Evolutionary conservation across 2,797 vertebrate genomes (phyloP).

Genomic region (Anguilla megastoma): DNA sequence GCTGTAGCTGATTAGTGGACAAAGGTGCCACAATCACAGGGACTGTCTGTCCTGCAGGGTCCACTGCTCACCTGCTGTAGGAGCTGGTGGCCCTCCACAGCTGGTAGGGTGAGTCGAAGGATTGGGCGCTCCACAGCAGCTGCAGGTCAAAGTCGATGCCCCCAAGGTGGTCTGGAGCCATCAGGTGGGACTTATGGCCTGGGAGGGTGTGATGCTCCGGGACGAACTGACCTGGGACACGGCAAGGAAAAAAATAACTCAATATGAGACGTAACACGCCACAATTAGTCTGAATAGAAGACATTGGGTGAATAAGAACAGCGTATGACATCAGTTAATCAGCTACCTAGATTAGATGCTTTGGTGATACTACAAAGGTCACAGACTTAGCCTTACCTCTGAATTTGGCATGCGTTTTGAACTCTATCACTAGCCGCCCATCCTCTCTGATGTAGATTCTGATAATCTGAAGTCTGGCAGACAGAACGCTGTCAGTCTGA

Average conservation of each 20-base stretch:
- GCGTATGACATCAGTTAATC: background rate
- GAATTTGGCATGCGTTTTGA: slow-evolving; percentile 98
- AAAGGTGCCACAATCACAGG: background rate
- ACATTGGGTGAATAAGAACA: background rate
- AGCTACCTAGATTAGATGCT: background rate
- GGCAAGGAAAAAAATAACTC: background rate
- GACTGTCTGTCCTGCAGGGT: background rate
- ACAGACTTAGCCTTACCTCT: slow-evolving; percentile 74
- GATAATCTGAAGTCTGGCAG: slow-evolving; percentile 93
- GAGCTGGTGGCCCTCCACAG: slow-evolving; percentile 97
- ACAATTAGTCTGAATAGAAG: background rate
- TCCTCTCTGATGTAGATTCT: slow-evolving; percentile 96
- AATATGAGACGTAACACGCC: background rate
- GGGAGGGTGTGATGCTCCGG: slow-evolving; percentile 94
- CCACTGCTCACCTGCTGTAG: slow-evolving; percentile 83
- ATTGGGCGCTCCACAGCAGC: slow-evolving; percentile 94
- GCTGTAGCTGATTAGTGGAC: background rate
- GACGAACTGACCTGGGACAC: slow-evolving; percentile 87
- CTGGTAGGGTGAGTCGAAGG: slow-evolving; percentile 94
- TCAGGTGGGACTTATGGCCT: slow-evolving; percentile 83
- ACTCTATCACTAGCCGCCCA: slow-evolving; percentile 95
- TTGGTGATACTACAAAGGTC: background rate
- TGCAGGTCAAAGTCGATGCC: slow-evolving; percentile 94
- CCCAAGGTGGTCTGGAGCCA: slow-evolving; percentile 91
- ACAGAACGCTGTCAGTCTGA: slow-evolving; percentile 96